phyloP scores from a whole-genome alignment of 2,888 invertebrate genomes.

The Himalopsyche japonica region DNA sequence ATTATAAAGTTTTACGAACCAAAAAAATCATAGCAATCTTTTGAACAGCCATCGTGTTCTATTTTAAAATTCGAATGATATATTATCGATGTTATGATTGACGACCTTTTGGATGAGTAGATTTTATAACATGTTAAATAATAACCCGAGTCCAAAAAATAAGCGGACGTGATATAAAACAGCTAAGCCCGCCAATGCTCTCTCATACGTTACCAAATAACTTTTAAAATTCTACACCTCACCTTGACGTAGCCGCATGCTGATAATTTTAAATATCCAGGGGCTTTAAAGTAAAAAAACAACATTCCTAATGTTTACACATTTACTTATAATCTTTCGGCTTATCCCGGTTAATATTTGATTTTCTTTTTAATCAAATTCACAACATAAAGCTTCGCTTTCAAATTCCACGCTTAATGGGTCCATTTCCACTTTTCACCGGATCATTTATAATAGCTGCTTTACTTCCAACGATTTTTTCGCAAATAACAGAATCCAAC shows the following conservation, averaged over 20 bases:
- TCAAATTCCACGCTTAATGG: too few relatives aligned
- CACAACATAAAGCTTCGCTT: too few relatives aligned
- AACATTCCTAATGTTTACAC: background rate
- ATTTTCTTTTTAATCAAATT: too few relatives aligned
- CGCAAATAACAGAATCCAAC: too few relatives aligned
- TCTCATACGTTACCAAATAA: background rate
- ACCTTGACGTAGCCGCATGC: background rate
- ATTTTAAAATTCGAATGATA: background rate
- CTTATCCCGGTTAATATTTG: too few relatives aligned
- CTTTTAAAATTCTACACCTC: background rate
- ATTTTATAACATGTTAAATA: slow-evolving; percentile 4
- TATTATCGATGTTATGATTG: background rate
- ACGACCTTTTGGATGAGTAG: background rate
- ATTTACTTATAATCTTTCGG: background rate
- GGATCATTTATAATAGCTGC: too few relatives aligned
- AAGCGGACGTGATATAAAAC: background rate
- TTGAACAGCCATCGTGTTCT: background rate
- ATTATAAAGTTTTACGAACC: background rate
- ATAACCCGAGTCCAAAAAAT: background rate
- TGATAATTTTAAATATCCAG: background rate
- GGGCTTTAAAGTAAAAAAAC: background rate
- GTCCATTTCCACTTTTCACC: too few relatives aligned
- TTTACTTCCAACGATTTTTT: too few relatives aligned
- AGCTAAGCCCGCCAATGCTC: background rate
- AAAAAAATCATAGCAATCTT: background rate